A percentile compares a stretch with the other conserved stretches of the same genome.
phyloP scores from a whole-genome alignment of 2,888 invertebrate genomes.

The Boloria euphrosyne region DNA sequence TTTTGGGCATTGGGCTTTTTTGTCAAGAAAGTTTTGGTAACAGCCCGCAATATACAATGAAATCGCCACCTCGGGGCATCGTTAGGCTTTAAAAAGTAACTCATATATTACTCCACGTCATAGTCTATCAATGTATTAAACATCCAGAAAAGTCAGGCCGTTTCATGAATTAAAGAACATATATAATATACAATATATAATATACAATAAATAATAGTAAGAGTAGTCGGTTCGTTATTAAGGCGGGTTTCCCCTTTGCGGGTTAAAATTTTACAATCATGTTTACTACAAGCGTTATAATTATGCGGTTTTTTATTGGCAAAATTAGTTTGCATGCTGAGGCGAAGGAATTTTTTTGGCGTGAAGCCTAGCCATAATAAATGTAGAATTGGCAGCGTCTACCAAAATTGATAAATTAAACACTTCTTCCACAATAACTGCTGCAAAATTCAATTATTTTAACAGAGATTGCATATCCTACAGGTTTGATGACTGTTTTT shows the following conservation, averaged over 20 bases:
- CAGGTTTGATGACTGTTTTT: constrained; percentile 21
- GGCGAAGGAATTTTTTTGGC: constrained; percentile 34
- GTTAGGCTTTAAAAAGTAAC: too few relatives aligned
- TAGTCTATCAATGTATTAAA: too few relatives aligned
- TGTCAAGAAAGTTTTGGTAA: too few relatives aligned
- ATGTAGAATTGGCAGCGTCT: constrained; percentile 37
- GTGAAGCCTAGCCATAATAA: constrained; percentile 33
- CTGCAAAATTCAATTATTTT: constrained; percentile 11
- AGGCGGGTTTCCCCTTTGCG: too few relatives aligned
- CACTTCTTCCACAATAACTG: constrained; percentile 30
- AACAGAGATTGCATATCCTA: constrained; percentile 15
- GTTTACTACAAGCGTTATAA: constrained; percentile 11
- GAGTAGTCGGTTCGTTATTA: too few relatives aligned
- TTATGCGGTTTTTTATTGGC: constrained; percentile 20
- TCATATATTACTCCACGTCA: too few relatives aligned
- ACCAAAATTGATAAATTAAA: constrained; percentile 28
- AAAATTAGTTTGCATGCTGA: constrained; percentile 28
- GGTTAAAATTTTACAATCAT: neutral
- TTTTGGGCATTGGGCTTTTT: too few relatives aligned
- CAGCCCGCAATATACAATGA: too few relatives aligned
- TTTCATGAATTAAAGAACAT: too few relatives aligned
- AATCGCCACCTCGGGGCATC: too few relatives aligned
- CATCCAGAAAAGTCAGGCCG: too few relatives aligned
- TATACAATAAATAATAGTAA: neutral
- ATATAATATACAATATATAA: too few relatives aligned